A percentile compares a stretch with the other conserved stretches of the same genome.
These are phyloP conservation scores for Nycticryphes semicollaris DNA, from an alignment of 2,113 vertebrate species.

Conservation along the genomic window DNA sequence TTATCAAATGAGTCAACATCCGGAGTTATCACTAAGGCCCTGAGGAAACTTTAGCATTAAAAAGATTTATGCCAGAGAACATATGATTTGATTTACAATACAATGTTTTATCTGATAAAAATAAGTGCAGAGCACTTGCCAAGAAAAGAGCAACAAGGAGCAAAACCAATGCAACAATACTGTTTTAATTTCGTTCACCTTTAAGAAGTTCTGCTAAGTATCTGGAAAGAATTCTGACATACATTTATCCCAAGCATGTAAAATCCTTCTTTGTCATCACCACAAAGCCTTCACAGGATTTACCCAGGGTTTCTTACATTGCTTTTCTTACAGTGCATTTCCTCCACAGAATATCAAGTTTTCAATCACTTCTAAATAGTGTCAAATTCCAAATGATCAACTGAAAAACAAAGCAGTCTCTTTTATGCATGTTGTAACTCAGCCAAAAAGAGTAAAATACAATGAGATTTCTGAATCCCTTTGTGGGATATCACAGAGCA, in stretches of 20 bases:
- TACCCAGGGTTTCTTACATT: neutral
- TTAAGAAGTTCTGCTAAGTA: neutral
- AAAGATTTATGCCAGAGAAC: conserved; percentile 8
- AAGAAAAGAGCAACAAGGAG: neutral
- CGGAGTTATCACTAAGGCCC: neutral
- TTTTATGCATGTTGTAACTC: neutral
- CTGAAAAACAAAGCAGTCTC: neutral
- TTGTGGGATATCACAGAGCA: neutral
- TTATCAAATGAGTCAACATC: conserved; percentile 57
- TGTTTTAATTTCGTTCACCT: neutral
- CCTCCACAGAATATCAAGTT: neutral
- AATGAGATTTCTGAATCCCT: neutral
- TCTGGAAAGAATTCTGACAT: neutral
- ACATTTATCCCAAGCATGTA: neutral
- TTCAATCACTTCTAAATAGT: neutral
- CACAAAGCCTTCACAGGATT: neutral
- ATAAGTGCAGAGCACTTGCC: neutral
- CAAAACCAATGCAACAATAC: neutral
- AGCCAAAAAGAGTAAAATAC: neutral
- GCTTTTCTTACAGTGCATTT: neutral
- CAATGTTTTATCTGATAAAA: conserved; percentile 31
- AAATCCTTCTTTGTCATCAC: neutral
- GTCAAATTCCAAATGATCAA: neutral
- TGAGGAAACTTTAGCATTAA: conserved; percentile 28
- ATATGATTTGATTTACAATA: conserved; percentile 23